These are phyloP conservation scores for Melanotaenia duboulayi DNA, from an alignment of 2,113 vertebrate genomes.

Conservation along the genomic window DNA sequence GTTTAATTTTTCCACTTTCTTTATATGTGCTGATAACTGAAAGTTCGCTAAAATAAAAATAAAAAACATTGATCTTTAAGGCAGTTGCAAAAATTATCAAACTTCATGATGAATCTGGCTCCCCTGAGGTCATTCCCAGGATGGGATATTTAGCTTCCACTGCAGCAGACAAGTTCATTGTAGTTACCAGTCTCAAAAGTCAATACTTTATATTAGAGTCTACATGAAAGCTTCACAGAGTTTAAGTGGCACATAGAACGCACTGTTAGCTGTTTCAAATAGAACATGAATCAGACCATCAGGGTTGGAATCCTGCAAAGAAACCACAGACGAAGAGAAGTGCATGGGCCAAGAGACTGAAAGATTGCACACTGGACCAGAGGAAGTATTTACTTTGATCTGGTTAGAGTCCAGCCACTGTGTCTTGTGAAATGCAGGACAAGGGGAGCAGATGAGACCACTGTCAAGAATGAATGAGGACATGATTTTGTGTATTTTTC, in stretches of 20 bases:
- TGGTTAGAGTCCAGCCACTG: not conserved
- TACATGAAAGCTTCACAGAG: not conserved
- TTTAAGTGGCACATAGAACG: not conserved
- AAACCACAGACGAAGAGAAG: not conserved
- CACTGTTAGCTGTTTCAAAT: not conserved
- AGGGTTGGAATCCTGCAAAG: not conserved
- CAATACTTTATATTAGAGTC: not conserved
- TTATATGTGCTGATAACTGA: too few relatives aligned
- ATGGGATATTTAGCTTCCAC: not conserved
- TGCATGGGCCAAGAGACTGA: too few relatives aligned
- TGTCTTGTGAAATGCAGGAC: too few relatives aligned
- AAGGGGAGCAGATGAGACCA: too few relatives aligned
- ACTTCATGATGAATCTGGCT: not conserved
- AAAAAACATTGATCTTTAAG: too few relatives aligned
- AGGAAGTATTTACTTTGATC: not conserved
- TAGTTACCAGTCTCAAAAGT: not conserved
- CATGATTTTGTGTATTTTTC: too few relatives aligned
- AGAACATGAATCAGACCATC: not conserved
- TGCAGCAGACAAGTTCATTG: not conserved
- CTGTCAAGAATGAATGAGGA: too few relatives aligned
- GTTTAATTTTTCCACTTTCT: too few relatives aligned
- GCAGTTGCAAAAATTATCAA: not conserved
- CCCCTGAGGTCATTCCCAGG: not conserved
- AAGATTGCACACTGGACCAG: not conserved
- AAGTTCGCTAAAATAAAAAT: too few relatives aligned